Conservation (phyloP, 2,797 vertebrate genomes). For the Clarias fuscus region DNA sequence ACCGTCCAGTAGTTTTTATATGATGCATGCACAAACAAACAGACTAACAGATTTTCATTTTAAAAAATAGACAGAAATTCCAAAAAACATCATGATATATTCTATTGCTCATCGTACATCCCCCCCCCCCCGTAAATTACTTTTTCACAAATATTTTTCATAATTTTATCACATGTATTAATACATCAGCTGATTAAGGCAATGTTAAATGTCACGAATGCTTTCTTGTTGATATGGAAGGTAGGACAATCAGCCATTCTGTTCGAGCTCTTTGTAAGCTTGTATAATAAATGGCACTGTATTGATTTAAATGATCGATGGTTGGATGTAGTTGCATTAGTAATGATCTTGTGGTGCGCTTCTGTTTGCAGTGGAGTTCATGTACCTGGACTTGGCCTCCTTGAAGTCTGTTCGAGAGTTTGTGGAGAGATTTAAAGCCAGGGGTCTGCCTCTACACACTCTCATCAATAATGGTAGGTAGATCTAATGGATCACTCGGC, state of each 20-base stretch:
- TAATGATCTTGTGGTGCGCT: constrained; percentile 35
- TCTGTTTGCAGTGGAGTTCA: constrained; percentile 81
- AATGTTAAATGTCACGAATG: not conserved
- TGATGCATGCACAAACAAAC: no score
- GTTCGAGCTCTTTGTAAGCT: constrained; percentile 15
- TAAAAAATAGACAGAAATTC: no score
- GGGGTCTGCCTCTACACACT: constrained; percentile 80
- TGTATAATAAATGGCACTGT: constrained; percentile 38
- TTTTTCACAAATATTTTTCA: no score
- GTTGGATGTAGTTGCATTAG: constrained; percentile 10
- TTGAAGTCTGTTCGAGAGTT: constrained; percentile 82
- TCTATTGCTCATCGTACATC: no score
- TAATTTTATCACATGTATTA: not conserved
- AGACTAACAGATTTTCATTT: no score
- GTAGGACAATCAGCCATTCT: constrained; percentile 17
- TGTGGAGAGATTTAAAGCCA: constrained; percentile 75
- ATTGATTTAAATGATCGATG: constrained; percentile 39
- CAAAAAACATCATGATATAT: no score
- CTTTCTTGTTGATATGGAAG: not conserved
- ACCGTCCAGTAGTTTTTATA: no score
- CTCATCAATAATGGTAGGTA: constrained; percentile 91
- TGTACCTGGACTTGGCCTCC: constrained; percentile 86
- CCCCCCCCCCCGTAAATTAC: no score
- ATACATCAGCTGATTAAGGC: not conserved
- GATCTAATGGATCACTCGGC: not conserved